phyloP scores from a whole-genome alignment of 30 jellyfish, hydroid and myxozoan genomes.

The Pseudorhiza aurosa region DNA sequence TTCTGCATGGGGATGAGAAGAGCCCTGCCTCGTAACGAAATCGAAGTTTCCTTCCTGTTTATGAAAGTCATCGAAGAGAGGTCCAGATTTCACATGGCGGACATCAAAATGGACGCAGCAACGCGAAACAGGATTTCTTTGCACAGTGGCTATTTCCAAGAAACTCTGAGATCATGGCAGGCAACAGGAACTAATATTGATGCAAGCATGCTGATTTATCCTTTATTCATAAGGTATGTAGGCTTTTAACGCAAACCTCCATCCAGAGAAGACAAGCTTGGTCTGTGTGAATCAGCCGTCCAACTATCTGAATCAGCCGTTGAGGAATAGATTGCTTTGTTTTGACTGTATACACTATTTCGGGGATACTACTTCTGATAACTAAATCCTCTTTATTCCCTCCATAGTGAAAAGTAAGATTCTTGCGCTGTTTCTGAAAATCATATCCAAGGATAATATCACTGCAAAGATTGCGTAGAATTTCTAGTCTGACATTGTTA shows the following conservation, averaged over 20 bases:
- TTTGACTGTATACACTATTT: background rate
- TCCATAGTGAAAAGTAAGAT: slow-evolving; percentile 39
- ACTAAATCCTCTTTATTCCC: slow-evolving; percentile 42
- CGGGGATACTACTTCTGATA: slow-evolving; percentile 10
- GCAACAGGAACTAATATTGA: slow-evolving; percentile 19
- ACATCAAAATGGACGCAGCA: background rate
- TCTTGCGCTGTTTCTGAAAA: slow-evolving; percentile 45
- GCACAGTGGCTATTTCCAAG: slow-evolving; percentile 67
- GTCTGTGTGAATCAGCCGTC: too few species aligned
- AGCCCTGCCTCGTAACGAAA: too few species aligned
- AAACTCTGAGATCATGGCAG: slow-evolving; percentile 64
- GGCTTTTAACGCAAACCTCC: background rate
- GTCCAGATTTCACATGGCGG: background rate
- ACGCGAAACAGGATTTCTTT: background rate
- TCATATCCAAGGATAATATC: slow-evolving; percentile 60
- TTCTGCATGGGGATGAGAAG: too few species aligned
- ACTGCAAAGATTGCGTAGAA: slow-evolving; percentile 45
- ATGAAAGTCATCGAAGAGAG: too few species aligned
- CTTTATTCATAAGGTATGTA: slow-evolving; percentile 58
- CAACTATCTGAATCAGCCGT: too few species aligned
- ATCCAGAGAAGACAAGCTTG: too few species aligned
- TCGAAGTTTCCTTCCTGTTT: too few species aligned
- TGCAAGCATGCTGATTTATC: slow-evolving; percentile 38
- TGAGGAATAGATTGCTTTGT: slow-evolving; percentile 3
- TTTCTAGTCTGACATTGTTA: slow-evolving; percentile 32